Percentiles rank a stretch among this genome's conserved stretches.
These are phyloP conservation scores for Drosophila novamexicana DNA, from an alignment of 1,140 invertebrate genomes.

Conservation along the genomic window DNA sequence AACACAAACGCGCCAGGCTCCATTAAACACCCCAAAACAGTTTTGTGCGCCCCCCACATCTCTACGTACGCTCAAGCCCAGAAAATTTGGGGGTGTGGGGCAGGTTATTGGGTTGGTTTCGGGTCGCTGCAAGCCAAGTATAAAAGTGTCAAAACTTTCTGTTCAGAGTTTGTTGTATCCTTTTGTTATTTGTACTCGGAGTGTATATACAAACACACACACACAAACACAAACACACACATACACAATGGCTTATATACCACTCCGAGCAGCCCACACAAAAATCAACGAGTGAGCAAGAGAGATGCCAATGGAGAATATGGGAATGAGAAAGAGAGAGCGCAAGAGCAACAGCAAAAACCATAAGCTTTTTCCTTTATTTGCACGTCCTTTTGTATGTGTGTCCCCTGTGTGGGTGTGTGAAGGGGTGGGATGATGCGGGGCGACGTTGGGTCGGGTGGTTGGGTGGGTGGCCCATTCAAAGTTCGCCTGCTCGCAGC, in stretches of 20 bases:
- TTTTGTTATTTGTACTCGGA: slow-evolving; percentile 63
- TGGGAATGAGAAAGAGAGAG: slow-evolving; percentile 19
- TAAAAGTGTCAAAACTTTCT: slow-evolving; percentile 81
- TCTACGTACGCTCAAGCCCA: background rate
- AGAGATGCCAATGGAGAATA: slow-evolving; percentile 2
- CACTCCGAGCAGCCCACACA: slow-evolving; percentile 4
- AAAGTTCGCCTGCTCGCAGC: slow-evolving; percentile 37
- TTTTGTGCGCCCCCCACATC: slow-evolving; percentile 3
- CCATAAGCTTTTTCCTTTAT: slow-evolving; percentile 67
- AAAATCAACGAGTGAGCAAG: slow-evolving; percentile 23
- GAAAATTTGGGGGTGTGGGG: slow-evolving; percentile 1
- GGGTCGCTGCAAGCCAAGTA: slow-evolving; percentile 76
- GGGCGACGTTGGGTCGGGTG: slow-evolving; percentile 1
- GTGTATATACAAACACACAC: slow-evolving; percentile 32
- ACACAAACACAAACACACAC: slow-evolving; percentile 21
- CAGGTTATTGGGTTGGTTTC: slow-evolving; percentile 45
- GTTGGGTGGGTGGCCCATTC: slow-evolving; percentile 23
- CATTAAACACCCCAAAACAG: slow-evolving; percentile 67
- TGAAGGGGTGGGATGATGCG: slow-evolving; percentile 7
- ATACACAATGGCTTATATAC: slow-evolving; percentile 24
- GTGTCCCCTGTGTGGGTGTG: slow-evolving; percentile 22
- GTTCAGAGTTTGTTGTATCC: slow-evolving; percentile 74
- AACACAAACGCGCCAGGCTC: slow-evolving; percentile 66
- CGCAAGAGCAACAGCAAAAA: slow-evolving; percentile 56
- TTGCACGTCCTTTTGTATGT: slow-evolving; percentile 2